These are phyloP conservation scores for Ginglymostoma cirratum DNA, from an alignment of 2,113 vertebrate species.

Conservation along the genomic window DNA sequence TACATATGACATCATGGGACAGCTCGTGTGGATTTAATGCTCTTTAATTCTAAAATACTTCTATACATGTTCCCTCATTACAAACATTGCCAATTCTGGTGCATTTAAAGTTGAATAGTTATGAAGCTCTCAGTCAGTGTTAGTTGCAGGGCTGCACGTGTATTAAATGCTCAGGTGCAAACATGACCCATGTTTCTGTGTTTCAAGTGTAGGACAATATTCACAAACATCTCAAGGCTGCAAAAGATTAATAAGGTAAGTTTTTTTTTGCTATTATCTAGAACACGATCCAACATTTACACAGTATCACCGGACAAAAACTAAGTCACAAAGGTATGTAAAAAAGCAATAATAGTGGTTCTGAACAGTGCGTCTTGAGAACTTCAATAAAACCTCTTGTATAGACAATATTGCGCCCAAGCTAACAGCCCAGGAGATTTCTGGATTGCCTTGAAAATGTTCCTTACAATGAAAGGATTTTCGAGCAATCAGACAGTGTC, in stretches of 20 bases:
- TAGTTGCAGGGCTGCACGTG: background rate
- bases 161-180: background rate
- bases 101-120: background rate
- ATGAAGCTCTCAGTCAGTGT: background rate
- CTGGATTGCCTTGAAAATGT: background rate
- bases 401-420: background rate
- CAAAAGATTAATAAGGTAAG: background rate
- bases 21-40: background rate
- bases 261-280: background rate
- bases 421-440: background rate
- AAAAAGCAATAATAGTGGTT: too few species aligned
- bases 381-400: background rate
- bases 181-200: background rate
- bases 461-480: background rate
- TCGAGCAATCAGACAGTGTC: background rate
- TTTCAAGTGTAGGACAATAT: background rate
- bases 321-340: too few species aligned
- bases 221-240: background rate
- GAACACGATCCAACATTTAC: background rate
- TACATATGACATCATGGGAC: background rate
- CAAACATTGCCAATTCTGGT: background rate
- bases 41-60: background rate
- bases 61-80: background rate
- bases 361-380: background rate
- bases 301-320: too few species aligned